phyloP scores from a whole-genome alignment of 2,888 invertebrate genomes.

The Torymus texanus region DNA sequence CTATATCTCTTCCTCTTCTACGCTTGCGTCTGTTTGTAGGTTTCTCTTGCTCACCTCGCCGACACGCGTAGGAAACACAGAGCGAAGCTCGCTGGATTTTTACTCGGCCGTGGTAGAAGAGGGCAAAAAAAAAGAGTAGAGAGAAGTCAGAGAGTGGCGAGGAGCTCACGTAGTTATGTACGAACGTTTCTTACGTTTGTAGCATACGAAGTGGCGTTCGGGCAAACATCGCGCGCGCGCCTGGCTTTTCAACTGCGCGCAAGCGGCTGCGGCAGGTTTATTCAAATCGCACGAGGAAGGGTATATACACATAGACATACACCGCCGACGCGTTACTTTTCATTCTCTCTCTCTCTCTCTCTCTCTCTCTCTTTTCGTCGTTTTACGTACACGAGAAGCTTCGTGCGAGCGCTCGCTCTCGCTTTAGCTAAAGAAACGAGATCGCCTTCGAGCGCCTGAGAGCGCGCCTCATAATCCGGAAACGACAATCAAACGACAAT shows the following conservation, averaged over 20 bases:
- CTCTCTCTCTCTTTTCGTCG: slow-evolving; percentile 1
- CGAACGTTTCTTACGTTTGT: slow-evolving; percentile 62
- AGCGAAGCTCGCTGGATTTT: background rate
- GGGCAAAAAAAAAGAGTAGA: background rate
- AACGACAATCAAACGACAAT: slow-evolving; percentile 49
- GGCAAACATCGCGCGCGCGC: slow-evolving; percentile 62
- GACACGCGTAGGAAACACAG: background rate
- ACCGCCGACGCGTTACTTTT: slow-evolving; percentile 34
- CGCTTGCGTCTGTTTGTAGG: slow-evolving; percentile 17
- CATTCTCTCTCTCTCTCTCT: slow-evolving; percentile 37
- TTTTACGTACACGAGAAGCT: background rate
- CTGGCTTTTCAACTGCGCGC: slow-evolving; percentile 39
- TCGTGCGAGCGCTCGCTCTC: background rate
- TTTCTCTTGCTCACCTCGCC: background rate
- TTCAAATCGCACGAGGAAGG: slow-evolving; percentile 64
- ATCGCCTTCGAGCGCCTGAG: background rate
- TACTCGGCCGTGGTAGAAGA: background rate
- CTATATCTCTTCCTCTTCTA: background rate
- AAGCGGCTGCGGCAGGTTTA: slow-evolving; percentile 62
- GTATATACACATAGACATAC: background rate
- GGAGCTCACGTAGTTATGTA: slow-evolving; percentile 60
- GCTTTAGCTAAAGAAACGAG: slow-evolving; percentile 4
- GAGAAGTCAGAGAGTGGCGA: background rate
- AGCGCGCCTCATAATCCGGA: slow-evolving; percentile 16
- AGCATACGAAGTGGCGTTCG: slow-evolving; percentile 69